A percentile compares a stretch with the other conserved stretches of the same genome.
Conservation (phyloP, 2,113 vertebrate species). For the Thalassoma bifasciatum region DNA sequence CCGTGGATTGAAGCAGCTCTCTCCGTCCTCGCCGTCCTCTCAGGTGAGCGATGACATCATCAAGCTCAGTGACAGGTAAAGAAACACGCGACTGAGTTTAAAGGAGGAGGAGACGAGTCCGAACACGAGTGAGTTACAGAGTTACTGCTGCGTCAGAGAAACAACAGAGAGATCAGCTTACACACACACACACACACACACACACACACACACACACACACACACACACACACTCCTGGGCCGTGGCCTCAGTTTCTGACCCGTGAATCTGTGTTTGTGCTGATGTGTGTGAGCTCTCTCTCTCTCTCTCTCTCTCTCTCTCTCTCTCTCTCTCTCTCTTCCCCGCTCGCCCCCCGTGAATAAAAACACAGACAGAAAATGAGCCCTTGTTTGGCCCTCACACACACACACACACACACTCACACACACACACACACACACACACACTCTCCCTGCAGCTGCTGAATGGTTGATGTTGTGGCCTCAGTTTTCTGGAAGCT, state of each 20-base stretch:
- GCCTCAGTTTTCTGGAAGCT: conserved; percentile 15
- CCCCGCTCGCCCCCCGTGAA: conserved; percentile 49
- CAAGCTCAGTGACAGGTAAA: conserved; percentile 7
- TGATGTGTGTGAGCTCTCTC: conserved; percentile 40
- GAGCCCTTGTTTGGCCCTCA: conserved; percentile 43
- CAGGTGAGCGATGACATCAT: background rate
- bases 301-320: too few species aligned
- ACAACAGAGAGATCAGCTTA: conserved; percentile 42
- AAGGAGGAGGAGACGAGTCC: conserved; percentile 42
- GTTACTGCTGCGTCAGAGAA: conserved; percentile 55
- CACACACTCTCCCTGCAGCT: too few species aligned
- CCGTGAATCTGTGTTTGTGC: conserved; percentile 47
- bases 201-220: conserved; percentile 24
- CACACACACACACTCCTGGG: conserved; percentile 57
- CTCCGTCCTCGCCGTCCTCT: background rate
- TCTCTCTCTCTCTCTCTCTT: too few species aligned
- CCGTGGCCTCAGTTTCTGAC: conserved; percentile 64
- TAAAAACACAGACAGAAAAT: conserved; percentile 63
- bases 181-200: conserved; percentile 32
- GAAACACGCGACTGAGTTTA: conserved; percentile 22
- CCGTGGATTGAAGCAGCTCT: too few species aligned
- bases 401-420: conserved; percentile 18
- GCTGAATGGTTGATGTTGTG: conserved; percentile 33
- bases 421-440: conserved; percentile 9
- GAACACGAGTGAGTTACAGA: conserved; percentile 28